Evolutionary conservation across 2,113 vertebrate genomes (phyloP).

Genomic region (Rhizomys pruinosus): DNA sequence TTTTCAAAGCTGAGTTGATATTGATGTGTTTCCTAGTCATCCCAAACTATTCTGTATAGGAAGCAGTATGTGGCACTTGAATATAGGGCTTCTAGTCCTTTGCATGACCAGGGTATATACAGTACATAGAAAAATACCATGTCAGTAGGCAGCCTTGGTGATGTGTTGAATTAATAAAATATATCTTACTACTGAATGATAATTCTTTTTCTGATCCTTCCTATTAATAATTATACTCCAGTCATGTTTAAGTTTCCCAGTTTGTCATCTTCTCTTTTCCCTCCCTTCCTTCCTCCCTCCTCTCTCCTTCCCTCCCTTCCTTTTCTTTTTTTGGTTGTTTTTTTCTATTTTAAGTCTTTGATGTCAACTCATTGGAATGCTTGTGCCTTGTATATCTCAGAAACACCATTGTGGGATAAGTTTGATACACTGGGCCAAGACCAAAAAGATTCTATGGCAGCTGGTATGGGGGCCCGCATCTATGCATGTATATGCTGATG

Average conservation of each 20-base stretch:
- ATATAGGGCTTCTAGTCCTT: background rate
- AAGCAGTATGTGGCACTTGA: background rate
- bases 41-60: background rate
- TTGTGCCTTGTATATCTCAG: background rate
- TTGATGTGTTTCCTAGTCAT: background rate
- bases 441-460: background rate
- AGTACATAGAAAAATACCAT: background rate
- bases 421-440: background rate
- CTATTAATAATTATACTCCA: background rate
- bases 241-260: background rate
- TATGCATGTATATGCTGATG: too few relatives aligned
- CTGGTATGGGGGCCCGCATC: too few relatives aligned
- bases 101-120: background rate
- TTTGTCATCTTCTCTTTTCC: too few relatives aligned
- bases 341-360: background rate
- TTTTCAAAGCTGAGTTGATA: background rate
- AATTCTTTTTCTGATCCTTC: background rate
- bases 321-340: too few relatives aligned
- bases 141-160: background rate
- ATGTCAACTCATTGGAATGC: background rate
- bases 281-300: too few relatives aligned
- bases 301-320: too few relatives aligned
- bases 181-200: background rate
- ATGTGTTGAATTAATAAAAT: background rate
- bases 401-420: background rate